These are phyloP conservation scores for Xanthia icteritia DNA, from an alignment of 2,888 invertebrate genomes.

Conservation along the genomic window DNA sequence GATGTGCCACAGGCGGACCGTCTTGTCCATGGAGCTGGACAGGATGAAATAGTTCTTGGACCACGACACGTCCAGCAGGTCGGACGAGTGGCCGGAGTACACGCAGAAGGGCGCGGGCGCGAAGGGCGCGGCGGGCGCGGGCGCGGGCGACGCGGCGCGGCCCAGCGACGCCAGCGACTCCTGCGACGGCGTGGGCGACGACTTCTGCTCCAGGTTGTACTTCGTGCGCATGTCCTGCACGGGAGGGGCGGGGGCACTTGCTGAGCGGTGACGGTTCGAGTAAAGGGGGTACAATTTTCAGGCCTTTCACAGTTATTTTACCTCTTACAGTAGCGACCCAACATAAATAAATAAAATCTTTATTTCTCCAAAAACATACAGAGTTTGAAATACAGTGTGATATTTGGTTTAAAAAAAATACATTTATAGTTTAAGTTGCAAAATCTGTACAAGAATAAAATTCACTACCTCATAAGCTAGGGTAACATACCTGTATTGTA, in stretches of 20 bases:
- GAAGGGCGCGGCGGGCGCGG: constrained; percentile 93
- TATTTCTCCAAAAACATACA: too few species aligned
- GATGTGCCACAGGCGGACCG: constrained; percentile 98
- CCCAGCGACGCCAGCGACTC: constrained; percentile 95
- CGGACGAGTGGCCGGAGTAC: constrained; percentile 98
- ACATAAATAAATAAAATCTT: too few species aligned
- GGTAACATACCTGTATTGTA: too few species aligned
- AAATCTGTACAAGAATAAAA: too few species aligned
- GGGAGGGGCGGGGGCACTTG: too few species aligned
- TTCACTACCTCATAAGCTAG: too few species aligned
- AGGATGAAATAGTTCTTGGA: constrained; percentile 99
- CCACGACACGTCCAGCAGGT: constrained; percentile 99
- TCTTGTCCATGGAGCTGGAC: constrained; percentile 99
- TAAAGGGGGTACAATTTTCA: neutral
- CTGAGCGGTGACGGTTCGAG: neutral
- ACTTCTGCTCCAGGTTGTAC: constrained; percentile 96
- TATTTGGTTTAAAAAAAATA: too few species aligned
- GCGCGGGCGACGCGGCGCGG: constrained; percentile 76
- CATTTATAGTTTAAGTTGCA: too few species aligned
- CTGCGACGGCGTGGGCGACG: constrained; percentile 97
- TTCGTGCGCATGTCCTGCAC: constrained; percentile 97
- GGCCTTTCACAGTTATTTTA: neutral
- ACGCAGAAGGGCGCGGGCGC: constrained; percentile 97
- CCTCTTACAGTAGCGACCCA: neutral
- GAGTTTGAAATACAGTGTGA: too few species aligned